A percentile compares a stretch with the other conserved stretches of the same genome.
These are phyloP conservation scores for Kryphioiulus occultus DNA, from an alignment of 2,888 invertebrate genomes.

Conservation along the genomic window DNA sequence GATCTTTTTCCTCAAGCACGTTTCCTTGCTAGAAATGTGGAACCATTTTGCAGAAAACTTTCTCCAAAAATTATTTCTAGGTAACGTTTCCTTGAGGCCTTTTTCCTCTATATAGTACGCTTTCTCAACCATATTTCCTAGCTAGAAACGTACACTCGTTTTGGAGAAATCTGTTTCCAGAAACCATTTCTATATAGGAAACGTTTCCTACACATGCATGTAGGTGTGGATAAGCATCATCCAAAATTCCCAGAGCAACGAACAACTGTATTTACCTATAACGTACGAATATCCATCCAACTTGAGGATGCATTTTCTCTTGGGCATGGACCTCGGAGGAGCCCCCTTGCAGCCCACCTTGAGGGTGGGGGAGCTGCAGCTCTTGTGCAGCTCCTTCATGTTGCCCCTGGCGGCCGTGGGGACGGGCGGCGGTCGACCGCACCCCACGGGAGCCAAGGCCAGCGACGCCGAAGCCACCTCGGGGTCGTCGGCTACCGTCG, in stretches of 20 bases:
- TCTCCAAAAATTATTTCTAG: no score
- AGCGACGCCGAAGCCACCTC: slow-evolving; percentile 41
- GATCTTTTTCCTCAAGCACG: no score
- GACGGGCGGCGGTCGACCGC: slow-evolving; percentile 19
- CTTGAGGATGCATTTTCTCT: slow-evolving; percentile 74
- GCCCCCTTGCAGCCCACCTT: slow-evolving; percentile 49
- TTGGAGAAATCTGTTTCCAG: no score
- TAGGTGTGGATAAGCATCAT: no score
- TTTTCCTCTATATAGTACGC: no score
- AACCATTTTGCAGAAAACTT: no score
- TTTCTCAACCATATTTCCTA: no score
- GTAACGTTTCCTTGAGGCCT: no score
- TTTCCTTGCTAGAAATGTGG: no score
- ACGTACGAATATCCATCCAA: slow-evolving; percentile 87
- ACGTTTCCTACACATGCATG: no score
- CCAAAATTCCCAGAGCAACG: neutral
- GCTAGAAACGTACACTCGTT: no score
- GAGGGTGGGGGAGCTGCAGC: slow-evolving; percentile 48
- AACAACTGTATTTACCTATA: slow-evolving; percentile 72
- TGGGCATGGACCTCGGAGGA: slow-evolving; percentile 42
- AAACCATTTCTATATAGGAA: no score
- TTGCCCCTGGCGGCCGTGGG: neutral
- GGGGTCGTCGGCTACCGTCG: neutral
- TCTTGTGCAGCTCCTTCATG: slow-evolving; percentile 47
- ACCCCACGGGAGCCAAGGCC: slow-evolving; percentile 46